Evolutionary conservation across 2,113 vertebrate species (phyloP), one percentile per base, ranked within the genome.

Genomic region (Cettia cetti): DNA sequence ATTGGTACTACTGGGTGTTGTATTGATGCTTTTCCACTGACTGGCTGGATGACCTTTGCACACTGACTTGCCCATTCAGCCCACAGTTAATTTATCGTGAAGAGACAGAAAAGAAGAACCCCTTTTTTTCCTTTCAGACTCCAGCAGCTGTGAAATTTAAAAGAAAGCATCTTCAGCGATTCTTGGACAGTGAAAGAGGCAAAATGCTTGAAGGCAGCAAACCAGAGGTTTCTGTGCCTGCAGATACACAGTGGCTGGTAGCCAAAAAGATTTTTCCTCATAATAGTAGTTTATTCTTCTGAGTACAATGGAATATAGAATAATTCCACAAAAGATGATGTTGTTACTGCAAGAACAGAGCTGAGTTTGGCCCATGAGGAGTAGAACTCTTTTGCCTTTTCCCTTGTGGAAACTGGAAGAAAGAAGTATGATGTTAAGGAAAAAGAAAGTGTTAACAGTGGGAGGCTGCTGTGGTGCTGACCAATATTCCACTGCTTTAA

Each of bases 101-200:
- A 61, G 57, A 80, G 28, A 26, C 26, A 82, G 88, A 85, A 90
- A 72, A 82, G 72, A 76, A 7, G 31, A 85, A 68, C 2, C 2
- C 6, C 53, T 90, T 84, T 40, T 53, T 86, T 61, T 7, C 23
- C 45, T 53, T 69, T 90, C 40, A 60, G 56, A 86, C 84, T 71
- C 14, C 40, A 89, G 45, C 42, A 92, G 53, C 61, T 95, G 63
- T 92, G 70, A 91, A 91, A 93, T 88, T 54, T 85, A 42, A 92
- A 94, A 52, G 57, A 31, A 81, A 84, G 49, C 72, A 69, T 90
- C 81, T 76, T 92, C 59, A 70, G 50, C 21, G 3, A 42, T 94
- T 91, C 63, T 59, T 56, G 33, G 49, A 44, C 57, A 75, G 71
- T 57, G 66, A 76, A 85, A 39, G 79, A 86, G 63, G 18, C 57